These are phyloP conservation scores for Eupithecia centaureata DNA, from an alignment of 2,888 invertebrate species.

Conservation along the genomic window DNA sequence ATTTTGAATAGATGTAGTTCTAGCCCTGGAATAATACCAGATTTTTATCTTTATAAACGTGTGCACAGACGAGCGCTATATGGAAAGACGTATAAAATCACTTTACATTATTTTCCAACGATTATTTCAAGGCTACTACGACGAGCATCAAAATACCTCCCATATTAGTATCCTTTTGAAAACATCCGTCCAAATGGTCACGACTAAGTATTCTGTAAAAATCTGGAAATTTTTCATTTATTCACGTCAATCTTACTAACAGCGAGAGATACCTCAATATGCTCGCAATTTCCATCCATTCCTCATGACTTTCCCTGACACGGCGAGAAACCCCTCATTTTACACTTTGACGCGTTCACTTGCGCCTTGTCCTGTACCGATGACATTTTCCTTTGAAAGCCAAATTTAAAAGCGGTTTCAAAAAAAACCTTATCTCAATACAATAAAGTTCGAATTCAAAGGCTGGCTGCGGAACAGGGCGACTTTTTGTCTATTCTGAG, in stretches of 20 bases:
- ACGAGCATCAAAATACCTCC: constrained; percentile 24
- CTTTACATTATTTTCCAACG: too few species aligned
- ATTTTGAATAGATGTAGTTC: too few species aligned
- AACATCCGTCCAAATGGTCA: constrained; percentile 33
- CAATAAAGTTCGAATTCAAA: constrained; percentile 66
- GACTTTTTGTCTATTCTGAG: constrained; percentile 79
- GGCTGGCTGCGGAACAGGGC: constrained; percentile 50
- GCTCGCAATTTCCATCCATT: constrained; percentile 82
- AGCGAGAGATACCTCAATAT: constrained; percentile 77
- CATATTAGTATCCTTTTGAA: constrained; percentile 21
- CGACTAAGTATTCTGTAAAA: constrained; percentile 49
- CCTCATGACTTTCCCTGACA: constrained; percentile 84
- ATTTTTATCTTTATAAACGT: too few species aligned
- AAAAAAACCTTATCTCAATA: constrained; percentile 48
- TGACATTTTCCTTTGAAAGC: constrained; percentile 78
- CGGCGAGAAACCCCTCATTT: constrained; percentile 82
- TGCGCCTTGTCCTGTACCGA: constrained; percentile 77
- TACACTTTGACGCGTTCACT: constrained; percentile 84
- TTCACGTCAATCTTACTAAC: constrained; percentile 76
- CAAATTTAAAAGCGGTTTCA: constrained; percentile 34
- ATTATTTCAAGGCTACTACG: too few species aligned
- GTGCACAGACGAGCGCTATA: too few species aligned
- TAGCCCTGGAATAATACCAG: too few species aligned
- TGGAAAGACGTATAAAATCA: too few species aligned
- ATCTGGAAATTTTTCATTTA: constrained; percentile 70